Evolutionary conservation across 2,888 invertebrate species (phyloP).

Genomic region (Nemurella pictetii): DNA sequence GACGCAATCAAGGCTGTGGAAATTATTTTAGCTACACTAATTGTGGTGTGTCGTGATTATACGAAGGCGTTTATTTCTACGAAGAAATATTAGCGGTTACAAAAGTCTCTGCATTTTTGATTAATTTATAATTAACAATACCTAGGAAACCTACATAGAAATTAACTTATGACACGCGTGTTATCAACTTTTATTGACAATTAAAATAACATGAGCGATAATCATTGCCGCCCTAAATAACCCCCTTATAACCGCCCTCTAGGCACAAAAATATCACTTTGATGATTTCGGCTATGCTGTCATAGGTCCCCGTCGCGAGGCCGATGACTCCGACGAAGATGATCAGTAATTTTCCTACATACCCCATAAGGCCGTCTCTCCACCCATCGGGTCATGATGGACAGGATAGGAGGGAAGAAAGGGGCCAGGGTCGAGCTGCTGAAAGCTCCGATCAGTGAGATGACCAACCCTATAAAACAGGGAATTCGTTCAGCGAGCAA

Average conservation of each 20-base stretch:
- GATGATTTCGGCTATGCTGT: slow-evolving; percentile 54
- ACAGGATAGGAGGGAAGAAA: slow-evolving; percentile 85
- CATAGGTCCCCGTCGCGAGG: slow-evolving; percentile 74
- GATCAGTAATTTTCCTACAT: slow-evolving; percentile 72
- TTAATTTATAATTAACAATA: too few species aligned
- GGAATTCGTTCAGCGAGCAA: slow-evolving; percentile 84
- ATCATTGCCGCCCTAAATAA: too few species aligned
- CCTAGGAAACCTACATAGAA: too few species aligned
- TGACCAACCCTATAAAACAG: slow-evolving; percentile 82
- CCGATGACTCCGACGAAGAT: slow-evolving; percentile 69
- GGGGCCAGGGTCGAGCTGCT: slow-evolving; percentile 86
- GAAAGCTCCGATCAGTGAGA: slow-evolving; percentile 88
- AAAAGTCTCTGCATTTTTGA: too few species aligned
- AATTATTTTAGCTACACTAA: not conserved
- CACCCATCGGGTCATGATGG: slow-evolving; percentile 71
- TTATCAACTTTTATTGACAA: too few species aligned
- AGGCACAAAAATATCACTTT: not conserved
- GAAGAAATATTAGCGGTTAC: too few species aligned
- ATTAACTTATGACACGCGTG: too few species aligned
- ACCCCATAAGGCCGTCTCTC: slow-evolving; percentile 53
- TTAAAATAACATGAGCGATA: too few species aligned
- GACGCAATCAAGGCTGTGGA: not conserved
- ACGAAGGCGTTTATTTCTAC: not conserved
- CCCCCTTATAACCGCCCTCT: too few species aligned
- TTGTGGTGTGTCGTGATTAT: too few species aligned